Conservation (phyloP, 2,888 invertebrate genomes). For the Cylindroiulus punctatus region DNA sequence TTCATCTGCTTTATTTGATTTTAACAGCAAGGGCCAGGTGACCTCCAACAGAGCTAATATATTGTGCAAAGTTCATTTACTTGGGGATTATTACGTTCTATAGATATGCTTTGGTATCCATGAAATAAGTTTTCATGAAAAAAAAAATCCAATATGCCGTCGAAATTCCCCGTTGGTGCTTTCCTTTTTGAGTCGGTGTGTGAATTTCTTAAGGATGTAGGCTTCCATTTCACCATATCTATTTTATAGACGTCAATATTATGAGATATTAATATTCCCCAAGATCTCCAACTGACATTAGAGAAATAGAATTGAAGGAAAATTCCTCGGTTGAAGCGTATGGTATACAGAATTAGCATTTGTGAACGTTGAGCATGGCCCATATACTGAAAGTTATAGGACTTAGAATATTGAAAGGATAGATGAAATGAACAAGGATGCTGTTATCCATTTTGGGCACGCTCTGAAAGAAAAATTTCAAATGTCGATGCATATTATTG, state of each 20-base stretch:
- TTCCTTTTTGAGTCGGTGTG: background rate
- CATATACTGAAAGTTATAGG: conserved; percentile 17
- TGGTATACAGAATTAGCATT: background rate
- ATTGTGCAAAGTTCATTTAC: conserved; percentile 30
- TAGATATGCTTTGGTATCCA: background rate
- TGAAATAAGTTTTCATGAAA: background rate
- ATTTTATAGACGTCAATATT: background rate
- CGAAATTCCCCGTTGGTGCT: background rate
- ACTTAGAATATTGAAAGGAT: background rate
- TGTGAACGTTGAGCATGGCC: background rate
- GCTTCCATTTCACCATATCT: background rate
- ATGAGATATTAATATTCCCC: background rate
- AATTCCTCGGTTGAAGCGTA: background rate
- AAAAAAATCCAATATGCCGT: conserved; percentile 4
- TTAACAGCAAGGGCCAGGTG: background rate
- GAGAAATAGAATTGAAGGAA: background rate
- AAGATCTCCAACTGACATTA: background rate
- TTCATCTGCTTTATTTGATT: conserved; percentile 25
- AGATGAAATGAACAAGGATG: conserved; percentile 4
- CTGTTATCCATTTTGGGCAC: background rate
- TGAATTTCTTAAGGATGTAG: background rate
- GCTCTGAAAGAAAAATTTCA: conserved; percentile 3
- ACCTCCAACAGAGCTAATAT: background rate
- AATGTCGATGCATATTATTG: conserved; percentile 11
- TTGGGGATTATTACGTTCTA: background rate